A percentile compares a stretch with the other conserved stretches of the same genome.
Evolutionary conservation across 1,140 invertebrate genomes (phyloP).

Genomic region (Tetragonula clypearis): DNA sequence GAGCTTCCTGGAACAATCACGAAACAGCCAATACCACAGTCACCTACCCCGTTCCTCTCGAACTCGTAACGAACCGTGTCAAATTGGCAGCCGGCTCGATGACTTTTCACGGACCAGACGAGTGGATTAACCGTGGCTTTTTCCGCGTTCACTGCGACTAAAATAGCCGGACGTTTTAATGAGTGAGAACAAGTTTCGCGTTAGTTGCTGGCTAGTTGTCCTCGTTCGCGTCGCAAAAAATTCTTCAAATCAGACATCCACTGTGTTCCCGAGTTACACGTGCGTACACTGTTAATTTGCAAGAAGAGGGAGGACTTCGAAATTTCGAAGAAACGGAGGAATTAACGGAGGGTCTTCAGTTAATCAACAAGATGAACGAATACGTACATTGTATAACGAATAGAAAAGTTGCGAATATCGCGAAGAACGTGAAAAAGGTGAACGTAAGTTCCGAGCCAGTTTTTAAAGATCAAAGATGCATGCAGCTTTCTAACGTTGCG

Average conservation of each 20-base stretch:
- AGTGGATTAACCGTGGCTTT: constrained; percentile 9
- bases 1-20: constrained; percentile 8
- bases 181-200: neutral
- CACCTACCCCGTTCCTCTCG: neutral
- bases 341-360: neutral
- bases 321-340: too few species aligned
- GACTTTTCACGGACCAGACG: constrained; percentile 3
- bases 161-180: neutral
- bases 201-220: neutral
- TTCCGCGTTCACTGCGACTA: neutral
- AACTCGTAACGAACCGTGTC: constrained; percentile 5
- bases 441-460: neutral
- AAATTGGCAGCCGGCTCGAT: constrained; percentile 23
- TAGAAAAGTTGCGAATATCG: too few species aligned
- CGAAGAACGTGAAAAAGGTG: too few species aligned
- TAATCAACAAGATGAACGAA: neutral
- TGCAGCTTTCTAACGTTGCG: neutral
- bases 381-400: too few species aligned
- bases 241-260: neutral
- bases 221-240: neutral
- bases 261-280: neutral
- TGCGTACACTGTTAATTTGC: too few species aligned
- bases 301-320: too few species aligned
- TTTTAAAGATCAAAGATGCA: constrained; percentile 16
- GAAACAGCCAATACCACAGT: constrained; percentile 31